A percentile compares a stretch with the other conserved stretches of the same genome.
phyloP scores from a whole-genome alignment of 2,113 vertebrate genomes.

The Stomatorhinus ivindoensis region DNA sequence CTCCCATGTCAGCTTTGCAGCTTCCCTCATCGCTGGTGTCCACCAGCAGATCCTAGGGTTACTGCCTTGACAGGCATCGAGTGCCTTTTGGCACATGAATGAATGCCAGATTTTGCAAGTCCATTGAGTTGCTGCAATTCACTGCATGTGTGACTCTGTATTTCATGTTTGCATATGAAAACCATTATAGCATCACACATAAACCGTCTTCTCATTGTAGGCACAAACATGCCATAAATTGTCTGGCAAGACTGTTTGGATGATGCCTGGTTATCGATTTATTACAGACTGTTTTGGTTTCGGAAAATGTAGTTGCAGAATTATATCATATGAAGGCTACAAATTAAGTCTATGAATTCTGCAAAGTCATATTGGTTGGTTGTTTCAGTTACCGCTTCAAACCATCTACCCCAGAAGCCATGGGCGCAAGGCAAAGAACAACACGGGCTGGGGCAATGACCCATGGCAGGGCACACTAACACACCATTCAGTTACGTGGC shows the following conservation, averaged over 20 bases:
- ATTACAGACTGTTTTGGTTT: neutral
- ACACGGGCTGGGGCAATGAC: neutral
- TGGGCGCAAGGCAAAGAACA: neutral
- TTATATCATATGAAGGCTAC: neutral
- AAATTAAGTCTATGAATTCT: neutral
- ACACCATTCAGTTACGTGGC: neutral
- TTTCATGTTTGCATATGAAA: neutral
- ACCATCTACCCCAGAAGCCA: neutral
- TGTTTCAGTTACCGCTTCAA: neutral
- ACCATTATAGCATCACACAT: neutral
- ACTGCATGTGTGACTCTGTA: neutral
- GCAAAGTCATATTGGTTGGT: neutral
- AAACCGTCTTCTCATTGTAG: neutral
- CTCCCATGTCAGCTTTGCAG: neutral
- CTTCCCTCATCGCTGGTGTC: neutral
- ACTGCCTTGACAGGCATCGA: neutral
- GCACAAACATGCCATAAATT: neutral
- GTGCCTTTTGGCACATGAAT: neutral
- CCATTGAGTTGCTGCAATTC: neutral
- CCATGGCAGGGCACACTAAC: neutral
- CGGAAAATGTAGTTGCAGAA: neutral
- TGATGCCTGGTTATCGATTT: neutral
- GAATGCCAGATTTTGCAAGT: neutral
- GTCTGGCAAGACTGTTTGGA: neutral
- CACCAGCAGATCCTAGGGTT: neutral